phyloP scores from a whole-genome alignment of 2,888 invertebrate genomes.

The Orchesellides sinensis region DNA sequence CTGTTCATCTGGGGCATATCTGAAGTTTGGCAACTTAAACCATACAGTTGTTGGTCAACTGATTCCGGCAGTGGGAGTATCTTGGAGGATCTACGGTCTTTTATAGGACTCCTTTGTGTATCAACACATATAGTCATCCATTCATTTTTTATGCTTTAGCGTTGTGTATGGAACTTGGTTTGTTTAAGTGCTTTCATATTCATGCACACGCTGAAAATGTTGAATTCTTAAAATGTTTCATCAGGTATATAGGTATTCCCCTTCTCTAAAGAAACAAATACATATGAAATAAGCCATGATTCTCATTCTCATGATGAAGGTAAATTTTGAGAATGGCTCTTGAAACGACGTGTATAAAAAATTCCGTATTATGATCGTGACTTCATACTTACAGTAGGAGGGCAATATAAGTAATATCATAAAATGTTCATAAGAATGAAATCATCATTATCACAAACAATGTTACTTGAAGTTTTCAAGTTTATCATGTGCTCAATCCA shows the following conservation, averaged over 20 bases:
- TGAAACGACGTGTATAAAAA: constrained; percentile 17
- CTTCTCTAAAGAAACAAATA: constrained; percentile 1
- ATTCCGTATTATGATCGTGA: constrained; percentile 26
- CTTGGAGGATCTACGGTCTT: constrained; percentile 53
- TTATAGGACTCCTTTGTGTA: constrained; percentile 6
- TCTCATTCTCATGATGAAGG: constrained; percentile 42
- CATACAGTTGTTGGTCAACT: constrained; percentile 36
- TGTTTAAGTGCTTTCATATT: no score
- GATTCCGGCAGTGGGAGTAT: constrained; percentile 59
- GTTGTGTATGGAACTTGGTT: background rate
- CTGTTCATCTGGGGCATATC: background rate
- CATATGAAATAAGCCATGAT: constrained; percentile 22
- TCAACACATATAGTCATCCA: background rate
- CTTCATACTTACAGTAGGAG: constrained; percentile 7
- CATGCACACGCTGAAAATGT: background rate
- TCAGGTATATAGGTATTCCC: background rate
- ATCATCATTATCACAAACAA: constrained; percentile 16
- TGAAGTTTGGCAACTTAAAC: background rate
- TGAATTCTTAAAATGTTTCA: background rate
- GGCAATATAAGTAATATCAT: background rate
- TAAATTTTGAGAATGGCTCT: constrained; percentile 39
- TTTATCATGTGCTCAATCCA: constrained; percentile 14
- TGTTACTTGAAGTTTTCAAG: background rate
- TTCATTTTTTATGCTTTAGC: background rate
- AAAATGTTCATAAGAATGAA: constrained; percentile 18